These are phyloP conservation scores for Forbesichthys papilliferus DNA, from an alignment of 2,113 vertebrate genomes.

Conservation along the genomic window DNA sequence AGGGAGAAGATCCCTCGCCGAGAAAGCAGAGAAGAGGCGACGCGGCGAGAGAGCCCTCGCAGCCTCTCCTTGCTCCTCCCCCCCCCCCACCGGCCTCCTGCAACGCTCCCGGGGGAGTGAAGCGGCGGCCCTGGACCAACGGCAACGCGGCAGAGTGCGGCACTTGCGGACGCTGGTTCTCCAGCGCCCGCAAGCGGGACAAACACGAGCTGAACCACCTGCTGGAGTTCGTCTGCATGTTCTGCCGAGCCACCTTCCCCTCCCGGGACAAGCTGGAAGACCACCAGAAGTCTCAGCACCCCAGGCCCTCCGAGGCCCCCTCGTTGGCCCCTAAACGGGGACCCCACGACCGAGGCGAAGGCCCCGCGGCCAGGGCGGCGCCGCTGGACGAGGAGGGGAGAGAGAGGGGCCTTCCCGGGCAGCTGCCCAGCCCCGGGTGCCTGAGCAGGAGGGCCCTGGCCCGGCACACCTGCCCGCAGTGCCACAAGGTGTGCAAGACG, in stretches of 20 bases:
- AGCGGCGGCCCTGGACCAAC: conserved; percentile 65
- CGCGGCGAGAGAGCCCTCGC: conserved; percentile 44
- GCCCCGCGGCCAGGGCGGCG: conserved; percentile 38
- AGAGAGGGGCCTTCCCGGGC: conserved; percentile 21
- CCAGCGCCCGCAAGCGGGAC: conserved; percentile 81
- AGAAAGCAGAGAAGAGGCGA: conserved; percentile 8
- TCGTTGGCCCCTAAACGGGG: conserved; percentile 45
- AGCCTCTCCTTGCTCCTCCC: conserved; percentile 47
- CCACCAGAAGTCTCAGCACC: conserved; percentile 78
- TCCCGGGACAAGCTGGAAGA: conserved; percentile 78
- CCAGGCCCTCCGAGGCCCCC: conserved; percentile 61
- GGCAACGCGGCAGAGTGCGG: conserved; percentile 81
- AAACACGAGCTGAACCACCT: conserved; percentile 86
- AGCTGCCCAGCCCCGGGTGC: conserved; percentile 58
- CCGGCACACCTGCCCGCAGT: conserved; percentile 83
- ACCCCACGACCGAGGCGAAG: conserved; percentile 35
- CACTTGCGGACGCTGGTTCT: conserved; percentile 84
- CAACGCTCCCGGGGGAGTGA: conserved; percentile 54
- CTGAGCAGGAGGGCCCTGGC: conserved; percentile 79
- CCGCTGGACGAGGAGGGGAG: conserved; percentile 50
- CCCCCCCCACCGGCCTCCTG: conserved; percentile 60
- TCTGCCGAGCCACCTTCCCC: conserved; percentile 75
- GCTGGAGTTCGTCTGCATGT: conserved; percentile 79
- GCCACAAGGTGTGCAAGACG: conserved; percentile 88
- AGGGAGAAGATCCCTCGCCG: conserved; percentile 24